A percentile compares a stretch with the other conserved stretches of the same genome.
phyloP scores from a whole-genome alignment of 1,140 invertebrate genomes.

The Drosophila willistoni region DNA sequence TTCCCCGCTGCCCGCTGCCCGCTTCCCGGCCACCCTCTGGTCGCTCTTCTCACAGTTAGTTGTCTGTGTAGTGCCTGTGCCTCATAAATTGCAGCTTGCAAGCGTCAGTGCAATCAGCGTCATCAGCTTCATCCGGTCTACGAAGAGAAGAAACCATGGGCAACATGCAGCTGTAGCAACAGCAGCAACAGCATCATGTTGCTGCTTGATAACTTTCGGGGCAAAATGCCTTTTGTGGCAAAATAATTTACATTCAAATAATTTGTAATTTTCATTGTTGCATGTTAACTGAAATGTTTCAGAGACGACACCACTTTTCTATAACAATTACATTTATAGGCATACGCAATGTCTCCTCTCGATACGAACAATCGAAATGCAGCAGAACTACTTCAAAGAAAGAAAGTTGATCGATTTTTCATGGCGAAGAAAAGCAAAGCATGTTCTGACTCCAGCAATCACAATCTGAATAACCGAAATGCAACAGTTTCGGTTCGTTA shows the following conservation, averaged over 20 bases:
- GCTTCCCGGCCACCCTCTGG: neutral
- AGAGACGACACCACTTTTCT: neutral
- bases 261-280: conserved; percentile 12
- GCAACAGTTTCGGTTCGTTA: no score
- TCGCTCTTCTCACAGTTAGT: conserved; percentile 9
- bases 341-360: no score
- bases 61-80: conserved; percentile 53
- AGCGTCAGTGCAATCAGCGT: conserved; percentile 80
- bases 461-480: neutral
- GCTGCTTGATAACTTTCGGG: conserved; percentile 6
- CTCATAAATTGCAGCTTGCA: conserved; percentile 81
- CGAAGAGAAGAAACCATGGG: conserved; percentile 47
- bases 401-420: no score
- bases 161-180: conserved; percentile 17
- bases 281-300: conserved; percentile 11
- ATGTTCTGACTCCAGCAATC: no score
- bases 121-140: conserved; percentile 78
- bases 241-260: conserved; percentile 15
- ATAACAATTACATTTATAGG: neutral
- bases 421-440: no score
- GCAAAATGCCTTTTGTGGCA: neutral
- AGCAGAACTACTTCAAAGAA: no score
- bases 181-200: neutral
- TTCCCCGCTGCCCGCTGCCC: neutral
- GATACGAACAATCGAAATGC: neutral